Percentiles rank a stretch among this genome's conserved stretches.
Evolutionary conservation across 2,113 vertebrate species (phyloP).

Genomic region (Chionodraco myersi): DNA sequence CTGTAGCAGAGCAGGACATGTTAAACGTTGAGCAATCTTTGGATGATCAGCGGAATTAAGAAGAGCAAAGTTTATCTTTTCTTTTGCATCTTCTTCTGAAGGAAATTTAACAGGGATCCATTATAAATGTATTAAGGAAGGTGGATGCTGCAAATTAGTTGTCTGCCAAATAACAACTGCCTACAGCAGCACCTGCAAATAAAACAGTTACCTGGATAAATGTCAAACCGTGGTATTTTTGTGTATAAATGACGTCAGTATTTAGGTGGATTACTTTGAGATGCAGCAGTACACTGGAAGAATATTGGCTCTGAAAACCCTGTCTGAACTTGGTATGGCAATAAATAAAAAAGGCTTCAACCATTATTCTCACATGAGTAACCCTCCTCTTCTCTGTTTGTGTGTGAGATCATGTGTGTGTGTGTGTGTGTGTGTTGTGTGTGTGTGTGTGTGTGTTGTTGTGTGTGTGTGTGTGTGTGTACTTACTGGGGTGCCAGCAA

Average conservation of each 20-base stretch:
- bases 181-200: constrained; percentile 58
- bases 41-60: constrained; percentile 14
- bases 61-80: constrained; percentile 1
- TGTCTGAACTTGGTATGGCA: constrained; percentile 13
- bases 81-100: constrained; percentile 41
- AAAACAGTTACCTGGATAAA: constrained; percentile 57
- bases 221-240: constrained; percentile 50
- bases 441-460: constrained; percentile 14
- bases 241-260: constrained; percentile 19
- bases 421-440: constrained; percentile 29
- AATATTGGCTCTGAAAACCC: not conserved
- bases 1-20: not conserved
- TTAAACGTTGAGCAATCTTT: constrained; percentile 22
- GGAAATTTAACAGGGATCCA: constrained; percentile 41
- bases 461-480: constrained; percentile 27
- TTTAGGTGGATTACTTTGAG: constrained; percentile 16
- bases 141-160: constrained; percentile 57
- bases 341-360: constrained; percentile 22
- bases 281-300: constrained; percentile 3
- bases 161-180: constrained; percentile 61
- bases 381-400: constrained; percentile 15
- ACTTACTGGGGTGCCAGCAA: constrained; percentile 94
- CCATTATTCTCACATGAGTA: constrained; percentile 2
- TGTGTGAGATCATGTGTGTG: constrained; percentile 19
- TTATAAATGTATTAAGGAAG: constrained; percentile 55